Base-by-base conservation (phyloP, 1,140 invertebrate species). In the Ladona fulva region DNA sequence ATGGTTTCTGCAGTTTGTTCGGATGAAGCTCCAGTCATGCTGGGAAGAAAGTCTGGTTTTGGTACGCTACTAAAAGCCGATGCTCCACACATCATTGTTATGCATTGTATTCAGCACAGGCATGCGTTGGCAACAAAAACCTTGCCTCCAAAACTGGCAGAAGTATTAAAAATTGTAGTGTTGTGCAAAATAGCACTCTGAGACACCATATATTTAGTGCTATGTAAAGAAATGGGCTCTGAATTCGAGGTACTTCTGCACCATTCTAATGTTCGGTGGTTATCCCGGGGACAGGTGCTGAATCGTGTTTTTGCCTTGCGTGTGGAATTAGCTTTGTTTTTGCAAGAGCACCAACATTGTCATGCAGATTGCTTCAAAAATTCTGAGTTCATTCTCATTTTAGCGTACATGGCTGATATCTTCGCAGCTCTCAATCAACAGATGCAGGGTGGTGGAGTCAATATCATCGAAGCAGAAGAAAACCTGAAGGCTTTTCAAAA, bases 391-490 rank as follows among this genome's bases (percentile, higher is more conserved):
- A 79, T 79, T 79, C 77, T 79, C 78, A 79, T 78, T 79, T 79
- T 79, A 77, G 78, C 78, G 78, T 79, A 79, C 52, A 78, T 79
- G 78, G 77, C 78, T 77, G 66, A 79, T 79, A 79, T 74, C 44
- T 79, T 78, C 78, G 66, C 78, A 79, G 78, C 59, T 66, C 74
- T 79, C 52, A 73, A 79, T 79, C 52, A 78, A 80, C 59, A 80
- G 24, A 78, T 80, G 78, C 79, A 80, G 44, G 79, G 79, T 10
- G 77, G 77, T 80, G 78, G 77, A 80, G 79, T 80, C 77, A 80
- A 78, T 73, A 80, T 78, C 79, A 77, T 79, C 76, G 80, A 78
- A 80, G 66, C 74, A 22, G 79, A 80, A 80, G 80, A 80, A 80
- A 80, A 80, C 37, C 66, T 74, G 77, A 77, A 11, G 42, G 37